Conservation (phyloP, 1,140 invertebrate genomes). For the Drosophila tsacasi region DNA sequence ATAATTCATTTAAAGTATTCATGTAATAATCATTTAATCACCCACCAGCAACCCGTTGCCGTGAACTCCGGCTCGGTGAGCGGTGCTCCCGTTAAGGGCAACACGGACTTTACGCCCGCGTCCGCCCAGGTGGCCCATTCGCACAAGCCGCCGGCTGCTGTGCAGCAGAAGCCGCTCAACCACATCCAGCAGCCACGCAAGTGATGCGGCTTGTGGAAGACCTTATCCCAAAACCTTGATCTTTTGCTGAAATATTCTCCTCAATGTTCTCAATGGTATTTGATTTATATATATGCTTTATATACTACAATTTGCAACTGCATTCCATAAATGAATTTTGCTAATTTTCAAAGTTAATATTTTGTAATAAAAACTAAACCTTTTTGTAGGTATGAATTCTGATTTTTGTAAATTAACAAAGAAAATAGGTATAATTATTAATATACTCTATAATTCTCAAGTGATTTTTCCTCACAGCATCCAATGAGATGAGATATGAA, state of each 20-base stretch:
- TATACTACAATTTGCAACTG: conserved; percentile 62
- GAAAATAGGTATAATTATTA: not conserved
- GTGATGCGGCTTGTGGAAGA: conserved; percentile 24
- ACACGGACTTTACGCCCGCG: conserved; percentile 94
- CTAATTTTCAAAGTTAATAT: conserved; percentile 32
- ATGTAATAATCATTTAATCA: conserved; percentile 78
- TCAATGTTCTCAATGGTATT: conserved; percentile 54
- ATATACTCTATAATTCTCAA: not conserved
- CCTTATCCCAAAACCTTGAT: conserved; percentile 27
- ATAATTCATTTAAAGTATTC: not conserved
- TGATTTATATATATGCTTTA: conserved; percentile 31
- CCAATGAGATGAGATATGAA: not conserved
- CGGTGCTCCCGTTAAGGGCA: conserved; percentile 92
- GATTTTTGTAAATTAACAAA: not conserved
- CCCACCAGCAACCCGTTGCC: conserved; percentile 85
- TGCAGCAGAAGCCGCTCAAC: conserved; percentile 86
- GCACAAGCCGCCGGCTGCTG: conserved; percentile 90
- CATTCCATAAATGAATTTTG: conserved; percentile 68
- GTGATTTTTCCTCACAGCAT: not conserved
- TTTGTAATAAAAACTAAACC: conserved; percentile 57
- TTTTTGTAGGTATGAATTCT: conserved; percentile 21
- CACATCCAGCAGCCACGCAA: conserved; percentile 93
- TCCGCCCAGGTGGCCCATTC: conserved; percentile 92
- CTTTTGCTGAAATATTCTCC: conserved; percentile 48
- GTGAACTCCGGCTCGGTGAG: conserved; percentile 91